Conservation (phyloP, 1,140 invertebrate genomes). For the Ditylenchus dipsaci region DNA sequence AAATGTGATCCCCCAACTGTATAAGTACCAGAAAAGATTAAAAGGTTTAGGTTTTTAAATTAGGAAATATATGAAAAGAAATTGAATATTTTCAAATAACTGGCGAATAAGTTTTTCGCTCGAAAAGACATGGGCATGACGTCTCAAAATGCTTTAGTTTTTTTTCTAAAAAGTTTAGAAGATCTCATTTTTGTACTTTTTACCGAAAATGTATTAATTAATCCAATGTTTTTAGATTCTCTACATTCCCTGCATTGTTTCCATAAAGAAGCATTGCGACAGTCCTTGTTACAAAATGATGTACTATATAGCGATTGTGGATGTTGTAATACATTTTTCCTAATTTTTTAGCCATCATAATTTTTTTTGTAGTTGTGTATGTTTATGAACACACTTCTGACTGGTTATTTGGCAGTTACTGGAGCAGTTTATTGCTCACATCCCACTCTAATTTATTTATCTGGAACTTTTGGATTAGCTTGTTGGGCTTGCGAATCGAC, state of each 20-base stretch:
- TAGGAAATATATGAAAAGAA: too few species aligned
- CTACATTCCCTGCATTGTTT: neutral
- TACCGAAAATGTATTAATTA: neutral
- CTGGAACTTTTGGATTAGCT: neutral
- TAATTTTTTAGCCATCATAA: neutral
- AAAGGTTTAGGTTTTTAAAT: too few species aligned
- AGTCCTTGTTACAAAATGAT: slow-evolving; percentile 17
- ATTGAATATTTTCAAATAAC: too few species aligned
- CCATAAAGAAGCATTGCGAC: neutral
- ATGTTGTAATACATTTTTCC: neutral
- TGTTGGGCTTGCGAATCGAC: slow-evolving; percentile 6
- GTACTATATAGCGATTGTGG: slow-evolving; percentile 19
- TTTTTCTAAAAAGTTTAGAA: too few species aligned
- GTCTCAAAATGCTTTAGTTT: too few species aligned
- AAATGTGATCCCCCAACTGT: too few species aligned
- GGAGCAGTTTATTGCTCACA: slow-evolving; percentile 8
- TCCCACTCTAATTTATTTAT: slow-evolving; percentile 2
- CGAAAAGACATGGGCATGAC: too few species aligned
- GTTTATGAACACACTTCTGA: slow-evolving; percentile 17
- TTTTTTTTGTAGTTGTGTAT: slow-evolving; percentile 12
- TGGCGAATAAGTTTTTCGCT: too few species aligned
- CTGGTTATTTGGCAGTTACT: slow-evolving; percentile 26
- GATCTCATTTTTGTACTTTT: neutral
- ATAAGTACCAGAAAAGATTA: too few species aligned
- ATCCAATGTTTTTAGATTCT: neutral